Percentiles rank a stretch among this genome's conserved stretches.
Evolutionary conservation across 2,888 invertebrate species (phyloP).

Genomic region (Erpobdella octoculata): DNA sequence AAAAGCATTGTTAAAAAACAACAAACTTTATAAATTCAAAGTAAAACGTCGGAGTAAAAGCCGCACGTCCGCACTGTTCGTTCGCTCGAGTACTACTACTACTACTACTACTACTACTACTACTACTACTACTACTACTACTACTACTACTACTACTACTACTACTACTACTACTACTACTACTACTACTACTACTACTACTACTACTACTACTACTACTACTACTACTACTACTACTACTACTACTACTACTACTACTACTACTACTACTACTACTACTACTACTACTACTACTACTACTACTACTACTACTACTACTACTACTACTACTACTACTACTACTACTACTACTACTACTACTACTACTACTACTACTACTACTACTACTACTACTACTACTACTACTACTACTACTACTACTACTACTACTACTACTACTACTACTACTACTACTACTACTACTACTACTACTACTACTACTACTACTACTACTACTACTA

Average conservation of each 20-base stretch:
- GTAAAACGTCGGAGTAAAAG: too few species aligned
- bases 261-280: slow-evolving; percentile 12
- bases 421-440: slow-evolving; percentile 12
- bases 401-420: slow-evolving; percentile 12
- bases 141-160: slow-evolving; percentile 15
- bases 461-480: slow-evolving; percentile 17
- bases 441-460: slow-evolving; percentile 15
- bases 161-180: slow-evolving; percentile 17
- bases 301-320: slow-evolving; percentile 15
- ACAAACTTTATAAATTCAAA: too few species aligned
- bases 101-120: slow-evolving; percentile 14
- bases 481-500: slow-evolving; percentile 15
- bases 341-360: slow-evolving; percentile 15
- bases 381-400: slow-evolving; percentile 17
- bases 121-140: slow-evolving; percentile 17
- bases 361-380: slow-evolving; percentile 17
- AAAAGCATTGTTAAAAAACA: too few species aligned
- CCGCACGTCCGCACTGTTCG: too few species aligned
- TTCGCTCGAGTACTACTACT: too few species aligned
- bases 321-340: slow-evolving; percentile 17
- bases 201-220: slow-evolving; percentile 15
- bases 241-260: slow-evolving; percentile 15
- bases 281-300: slow-evolving; percentile 17
- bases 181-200: slow-evolving; percentile 14
- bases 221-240: slow-evolving; percentile 15